These are phyloP conservation scores for Octomys mimax DNA, from an alignment of 2,797 vertebrate species.

Conservation along the genomic window DNA sequence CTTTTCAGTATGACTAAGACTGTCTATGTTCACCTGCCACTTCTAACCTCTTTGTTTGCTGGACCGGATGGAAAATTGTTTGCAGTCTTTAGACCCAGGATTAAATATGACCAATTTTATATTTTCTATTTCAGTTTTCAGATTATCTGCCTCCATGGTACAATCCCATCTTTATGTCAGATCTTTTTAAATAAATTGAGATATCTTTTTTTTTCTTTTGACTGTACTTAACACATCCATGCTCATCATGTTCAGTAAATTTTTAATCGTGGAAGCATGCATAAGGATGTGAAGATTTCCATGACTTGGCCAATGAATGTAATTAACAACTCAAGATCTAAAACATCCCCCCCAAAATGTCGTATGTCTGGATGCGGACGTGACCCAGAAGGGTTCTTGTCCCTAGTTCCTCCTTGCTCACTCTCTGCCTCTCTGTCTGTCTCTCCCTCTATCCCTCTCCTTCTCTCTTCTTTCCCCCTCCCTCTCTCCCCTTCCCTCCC, in stretches of 20 bases:
- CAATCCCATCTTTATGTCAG: not conserved
- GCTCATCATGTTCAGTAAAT: not conserved
- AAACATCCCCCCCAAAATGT: not conserved
- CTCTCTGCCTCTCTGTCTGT: not conserved
- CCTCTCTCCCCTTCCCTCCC: too few species aligned
- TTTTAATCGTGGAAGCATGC: not conserved
- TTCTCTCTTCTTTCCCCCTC: not conserved
- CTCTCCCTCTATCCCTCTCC: not conserved
- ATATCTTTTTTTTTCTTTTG: constrained; percentile 9
- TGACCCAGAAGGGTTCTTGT: not conserved
- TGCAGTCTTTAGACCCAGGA: not conserved
- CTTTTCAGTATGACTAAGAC: not conserved
- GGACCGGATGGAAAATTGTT: constrained; percentile 7
- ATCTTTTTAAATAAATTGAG: not conserved
- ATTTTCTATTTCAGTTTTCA: constrained; percentile 36
- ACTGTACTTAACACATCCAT: not conserved
- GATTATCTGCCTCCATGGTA: not conserved
- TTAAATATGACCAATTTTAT: not conserved
- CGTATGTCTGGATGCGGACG: not conserved
- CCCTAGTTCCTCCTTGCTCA: not conserved
- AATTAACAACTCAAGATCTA: not conserved
- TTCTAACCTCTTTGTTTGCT: not conserved
- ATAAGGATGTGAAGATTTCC: not conserved
- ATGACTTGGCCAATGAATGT: not conserved
- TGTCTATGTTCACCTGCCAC: not conserved